These are phyloP conservation scores for Steinernema khuongi DNA, from an alignment of 1,140 invertebrate genomes.

Conservation along the genomic window DNA sequence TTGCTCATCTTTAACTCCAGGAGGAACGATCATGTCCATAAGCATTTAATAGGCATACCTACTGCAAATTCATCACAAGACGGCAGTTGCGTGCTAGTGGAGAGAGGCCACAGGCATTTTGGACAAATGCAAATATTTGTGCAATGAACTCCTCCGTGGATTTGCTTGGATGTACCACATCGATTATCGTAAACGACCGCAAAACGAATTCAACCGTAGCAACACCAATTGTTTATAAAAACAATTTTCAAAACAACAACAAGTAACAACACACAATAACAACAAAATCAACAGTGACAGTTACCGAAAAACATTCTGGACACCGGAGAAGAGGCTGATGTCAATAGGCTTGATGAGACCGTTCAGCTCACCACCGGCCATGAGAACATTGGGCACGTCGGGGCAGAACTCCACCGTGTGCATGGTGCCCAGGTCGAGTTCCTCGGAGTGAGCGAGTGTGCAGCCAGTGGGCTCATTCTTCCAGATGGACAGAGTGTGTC, in stretches of 20 bases:
- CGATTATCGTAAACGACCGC: too few relatives aligned
- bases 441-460: slow-evolving; percentile 24
- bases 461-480: slow-evolving; percentile 23
- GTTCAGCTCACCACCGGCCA: slow-evolving; percentile 26
- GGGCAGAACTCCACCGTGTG: slow-evolving; percentile 29
- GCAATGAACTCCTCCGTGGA: too few relatives aligned
- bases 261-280: slow-evolving; percentile 26
- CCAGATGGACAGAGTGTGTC: slow-evolving; percentile 38
- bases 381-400: slow-evolving; percentile 24
- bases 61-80: too few relatives aligned
- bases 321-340: slow-evolving; percentile 26
- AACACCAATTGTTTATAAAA: too few relatives aligned
- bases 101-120: too few relatives aligned
- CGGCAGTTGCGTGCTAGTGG: too few relatives aligned
- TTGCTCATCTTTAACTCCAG: too few relatives aligned
- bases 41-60: too few relatives aligned
- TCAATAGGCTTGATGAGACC: slow-evolving; percentile 33
- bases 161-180: too few relatives aligned
- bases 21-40: too few relatives aligned
- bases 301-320: slow-evolving; percentile 20
- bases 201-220: too few relatives aligned
- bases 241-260: slow-evolving; percentile 22
- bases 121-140: too few relatives aligned
- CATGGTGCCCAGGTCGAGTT: slow-evolving; percentile 28
- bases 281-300: neutral